Evolutionary conservation across 2,888 invertebrate genomes (phyloP).

Genomic region (Lissocephala sabroskyi): DNA sequence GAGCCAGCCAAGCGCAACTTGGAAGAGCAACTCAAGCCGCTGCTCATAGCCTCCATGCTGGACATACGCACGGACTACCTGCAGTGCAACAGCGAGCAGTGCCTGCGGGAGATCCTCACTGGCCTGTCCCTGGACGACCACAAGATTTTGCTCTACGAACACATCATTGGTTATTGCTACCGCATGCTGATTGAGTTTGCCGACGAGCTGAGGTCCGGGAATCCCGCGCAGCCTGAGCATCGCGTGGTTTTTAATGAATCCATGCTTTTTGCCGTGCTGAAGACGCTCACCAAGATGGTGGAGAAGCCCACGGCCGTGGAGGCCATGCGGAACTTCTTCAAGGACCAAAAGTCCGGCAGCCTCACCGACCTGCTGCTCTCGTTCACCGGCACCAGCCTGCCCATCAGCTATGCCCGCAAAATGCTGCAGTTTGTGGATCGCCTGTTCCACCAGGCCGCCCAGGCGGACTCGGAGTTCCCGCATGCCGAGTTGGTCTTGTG

Average conservation of each 20-base stretch:
- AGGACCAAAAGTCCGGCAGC: slow-evolving; percentile 77
- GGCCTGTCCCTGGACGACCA: slow-evolving; percentile 75
- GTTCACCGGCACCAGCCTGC: slow-evolving; percentile 82
- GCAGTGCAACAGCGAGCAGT: slow-evolving; percentile 77
- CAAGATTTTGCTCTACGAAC: slow-evolving; percentile 77
- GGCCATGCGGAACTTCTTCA: slow-evolving; percentile 88
- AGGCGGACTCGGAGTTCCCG: slow-evolving; percentile 76
- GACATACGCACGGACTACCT: slow-evolving; percentile 85
- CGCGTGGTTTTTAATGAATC: slow-evolving; percentile 66
- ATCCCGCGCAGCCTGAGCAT: slow-evolving; percentile 28
- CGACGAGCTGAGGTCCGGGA: slow-evolving; percentile 53
- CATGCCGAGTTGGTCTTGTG: slow-evolving; percentile 80
- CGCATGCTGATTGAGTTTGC: slow-evolving; percentile 79
- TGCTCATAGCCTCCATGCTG: slow-evolving; percentile 78
- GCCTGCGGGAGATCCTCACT: slow-evolving; percentile 73
- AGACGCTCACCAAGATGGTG: slow-evolving; percentile 89
- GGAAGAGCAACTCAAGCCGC: slow-evolving; percentile 58
- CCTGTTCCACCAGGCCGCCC: slow-evolving; percentile 79
- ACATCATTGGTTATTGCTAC: slow-evolving; percentile 80
- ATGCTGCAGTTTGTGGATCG: slow-evolving; percentile 87
- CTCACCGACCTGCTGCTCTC: slow-evolving; percentile 86
- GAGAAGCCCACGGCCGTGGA: slow-evolving; percentile 86
- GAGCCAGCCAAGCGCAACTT: slow-evolving; percentile 35
- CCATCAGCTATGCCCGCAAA: slow-evolving; percentile 81
- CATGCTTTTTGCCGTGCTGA: slow-evolving; percentile 72